Evolutionary conservation across 2,888 invertebrate species (phyloP), one percentile per base, ranked within the genome.

Genomic region (Salpingus planirostris): DNA sequence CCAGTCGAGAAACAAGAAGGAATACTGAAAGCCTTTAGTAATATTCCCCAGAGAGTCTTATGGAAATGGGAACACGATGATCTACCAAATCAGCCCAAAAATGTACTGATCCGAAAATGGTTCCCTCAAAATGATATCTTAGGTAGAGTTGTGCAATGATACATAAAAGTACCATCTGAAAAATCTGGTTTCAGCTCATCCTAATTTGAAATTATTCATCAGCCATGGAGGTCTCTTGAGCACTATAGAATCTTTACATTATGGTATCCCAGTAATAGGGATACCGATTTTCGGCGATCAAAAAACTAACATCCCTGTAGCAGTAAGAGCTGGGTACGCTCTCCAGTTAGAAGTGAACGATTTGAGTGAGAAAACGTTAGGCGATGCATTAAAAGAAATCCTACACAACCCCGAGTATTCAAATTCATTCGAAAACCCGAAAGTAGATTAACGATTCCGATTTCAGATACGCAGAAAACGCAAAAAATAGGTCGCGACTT

Each of bases 21-120:
- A 1, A 68, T 82, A 23, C 55, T 73, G 3, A 70, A 70, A 36
- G 70, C 70, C 2, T 73, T 81, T 31, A 62, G 67, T 1, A 66
- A 64, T 36, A 45, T 79, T 0, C 73, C 75, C 29, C 73, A 76
- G 36, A 71, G 68, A 5, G 70, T 81, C 1, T 48, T 82, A n/a
- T 78, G 78, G 76, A 80, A 80, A 60, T 38, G 31, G 31, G 78
- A 80, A 42, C n/a, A n/a, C n/a, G 67, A 69, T 0, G 66, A 70
- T 2, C 50, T 73, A 8, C 62, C 66, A 2, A 67, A 70, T 21
- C 66, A 69, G 45, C 68, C 78, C 0, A 47, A 64, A 0, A 78
- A 79, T 50, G 64, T 82, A 1, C 60, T 69, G 27, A 60, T 70
- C 2, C 59, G 64, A 34, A 71, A 74, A 40, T 83, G 82, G 82